These are phyloP conservation scores for Apistogramma diplotaenia DNA, from an alignment of 2,113 vertebrate genomes.

Conservation along the genomic window DNA sequence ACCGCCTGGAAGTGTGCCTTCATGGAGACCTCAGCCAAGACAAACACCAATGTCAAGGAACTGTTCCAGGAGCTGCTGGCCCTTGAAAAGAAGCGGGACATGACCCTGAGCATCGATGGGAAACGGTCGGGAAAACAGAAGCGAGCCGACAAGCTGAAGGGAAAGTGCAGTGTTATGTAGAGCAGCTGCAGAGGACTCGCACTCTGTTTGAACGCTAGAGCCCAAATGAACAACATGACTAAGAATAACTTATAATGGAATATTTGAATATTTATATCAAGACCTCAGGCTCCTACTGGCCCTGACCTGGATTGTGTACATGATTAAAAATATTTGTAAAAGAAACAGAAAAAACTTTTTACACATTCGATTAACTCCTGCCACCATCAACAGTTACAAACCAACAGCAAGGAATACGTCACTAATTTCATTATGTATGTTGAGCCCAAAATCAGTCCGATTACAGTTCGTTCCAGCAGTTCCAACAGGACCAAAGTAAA, in stretches of 20 bases:
- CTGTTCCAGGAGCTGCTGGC: slow-evolving; percentile 95
- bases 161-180: slow-evolving; percentile 91
- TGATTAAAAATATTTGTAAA: not conserved
- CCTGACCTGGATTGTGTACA: slow-evolving; percentile 9
- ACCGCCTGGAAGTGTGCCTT: slow-evolving; percentile 91
- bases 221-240: slow-evolving; percentile 26
- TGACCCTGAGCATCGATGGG: slow-evolving; percentile 90
- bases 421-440: not conserved
- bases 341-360: not conserved
- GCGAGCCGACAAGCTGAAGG: slow-evolving; percentile 89
- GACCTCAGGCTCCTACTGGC: not conserved
- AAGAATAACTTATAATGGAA: not conserved
- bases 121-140: slow-evolving; percentile 88
- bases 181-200: not conserved
- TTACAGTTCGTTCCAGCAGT: not conserved
- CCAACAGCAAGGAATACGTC: not conserved
- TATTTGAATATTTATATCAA: slow-evolving; percentile 1
- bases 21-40: slow-evolving; percentile 97
- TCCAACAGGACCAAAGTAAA: not conserved
- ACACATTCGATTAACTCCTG: not conserved
- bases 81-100: slow-evolving; percentile 88
- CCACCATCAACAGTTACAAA: not conserved
- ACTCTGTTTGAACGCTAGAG: slow-evolving; percentile 16
- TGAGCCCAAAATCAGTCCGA: not conserved
- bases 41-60: slow-evolving; percentile 93